Evolutionary conservation across 2,113 vertebrate genomes (phyloP), one percentile per base, ranked within the genome.

Genomic region (Beaufortia kweichowensis): DNA sequence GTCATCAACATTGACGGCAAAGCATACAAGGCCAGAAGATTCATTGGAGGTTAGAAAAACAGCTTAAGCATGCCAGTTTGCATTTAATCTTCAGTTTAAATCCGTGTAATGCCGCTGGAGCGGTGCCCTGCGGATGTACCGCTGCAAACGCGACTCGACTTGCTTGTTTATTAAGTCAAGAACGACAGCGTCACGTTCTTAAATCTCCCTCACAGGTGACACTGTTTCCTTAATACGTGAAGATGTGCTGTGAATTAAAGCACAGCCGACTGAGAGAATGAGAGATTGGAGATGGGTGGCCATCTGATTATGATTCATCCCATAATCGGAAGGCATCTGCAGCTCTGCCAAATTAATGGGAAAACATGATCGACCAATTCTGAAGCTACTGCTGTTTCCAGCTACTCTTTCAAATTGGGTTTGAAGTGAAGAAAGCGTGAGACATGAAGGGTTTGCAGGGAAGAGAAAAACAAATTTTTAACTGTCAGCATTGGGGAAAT

Each of bases 231-330:
- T 88, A 89, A 90, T 88, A 79, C 84, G 72, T 76, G 70, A 48
- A 68, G 86, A 86, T 79, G 64, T 86, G 83, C 83, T 46, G 57
- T 31, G 83, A 86, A 89, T 89, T 86, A 88, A 90, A 88, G 61
- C 73, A 23, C 24, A 61, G 60, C 12, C 62, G 6, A 53, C 57
- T 10, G 35, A 39, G 35, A 6, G 33, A 29, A 46, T 7, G 43
- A 15, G 23, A 4, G 61, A 23, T 29, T 33, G 39, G 50, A 8
- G 3, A 39, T 48, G 64, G 75, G 59, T 67, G 77, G 41, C 53
- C 19, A 41, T 79, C 69, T 85, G 84, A 90, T 91, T 88, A 89
- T 90, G 89, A 91, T 91, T 92, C 89, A 89, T 87, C 83, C 59
- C 48, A 48, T 88, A 88, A 92, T 91, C 85, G 55, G 79, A 87